phyloP scores from a whole-genome alignment of 2,888 invertebrate genomes.

The Ceramica pisi region DNA sequence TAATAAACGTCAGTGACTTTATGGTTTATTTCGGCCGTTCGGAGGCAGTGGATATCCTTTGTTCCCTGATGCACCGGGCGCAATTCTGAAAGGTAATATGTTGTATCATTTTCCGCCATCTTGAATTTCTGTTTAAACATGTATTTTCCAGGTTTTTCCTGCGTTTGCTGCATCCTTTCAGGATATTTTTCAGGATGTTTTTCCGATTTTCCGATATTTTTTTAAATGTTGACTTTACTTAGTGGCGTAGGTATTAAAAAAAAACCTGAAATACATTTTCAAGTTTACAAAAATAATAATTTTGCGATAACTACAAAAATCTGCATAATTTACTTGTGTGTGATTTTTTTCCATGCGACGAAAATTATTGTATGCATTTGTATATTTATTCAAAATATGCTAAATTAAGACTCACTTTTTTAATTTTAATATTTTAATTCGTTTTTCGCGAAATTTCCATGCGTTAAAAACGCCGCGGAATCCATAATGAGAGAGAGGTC shows the following conservation, averaged over 20 bases:
- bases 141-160: conserved; percentile 24
- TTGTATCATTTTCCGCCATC: conserved; percentile 63
- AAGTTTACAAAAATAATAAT: neutral
- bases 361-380: neutral
- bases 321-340: neutral
- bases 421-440: neutral
- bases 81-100: conserved; percentile 64
- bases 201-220: neutral
- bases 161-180: neutral
- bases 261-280: neutral
- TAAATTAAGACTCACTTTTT: neutral
- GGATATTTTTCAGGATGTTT: neutral
- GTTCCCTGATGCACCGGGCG: conserved; percentile 63
- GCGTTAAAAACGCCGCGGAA: neutral
- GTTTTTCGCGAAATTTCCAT: neutral
- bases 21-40: conserved; percentile 29
- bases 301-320: neutral
- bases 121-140: conserved; percentile 50
- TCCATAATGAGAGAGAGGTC: neutral
- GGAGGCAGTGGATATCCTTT: conserved; percentile 56
- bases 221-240: neutral
- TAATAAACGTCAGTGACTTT: conserved; percentile 14
- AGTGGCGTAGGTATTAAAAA: neutral
- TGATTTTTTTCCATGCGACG: neutral
- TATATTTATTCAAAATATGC: neutral